These are phyloP conservation scores for Allobates femoralis DNA, from an alignment of 2,797 vertebrate genomes.

Conservation along the genomic window DNA sequence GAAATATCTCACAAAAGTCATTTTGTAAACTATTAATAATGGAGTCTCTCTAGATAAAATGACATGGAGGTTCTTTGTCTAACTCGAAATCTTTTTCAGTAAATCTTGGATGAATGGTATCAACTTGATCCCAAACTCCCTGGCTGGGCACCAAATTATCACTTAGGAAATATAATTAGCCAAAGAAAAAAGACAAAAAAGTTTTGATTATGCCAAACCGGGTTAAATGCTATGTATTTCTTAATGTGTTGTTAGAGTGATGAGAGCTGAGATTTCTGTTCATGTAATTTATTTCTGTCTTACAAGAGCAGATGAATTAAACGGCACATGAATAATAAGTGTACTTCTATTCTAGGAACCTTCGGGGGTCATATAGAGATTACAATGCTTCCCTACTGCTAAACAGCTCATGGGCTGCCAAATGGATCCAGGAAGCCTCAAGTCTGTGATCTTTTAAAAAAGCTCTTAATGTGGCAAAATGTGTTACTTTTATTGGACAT, in stretches of 20 bases:
- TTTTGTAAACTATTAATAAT: neutral
- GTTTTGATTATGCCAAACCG: conserved; percentile 27
- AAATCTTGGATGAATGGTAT: conserved; percentile 9
- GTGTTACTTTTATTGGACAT: conserved; percentile 69
- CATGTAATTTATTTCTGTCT: conserved; percentile 48
- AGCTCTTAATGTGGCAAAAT: conserved; percentile 69
- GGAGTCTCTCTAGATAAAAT: neutral
- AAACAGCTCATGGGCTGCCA: conserved; percentile 44
- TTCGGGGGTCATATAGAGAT: conserved; percentile 55
- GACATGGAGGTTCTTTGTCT: neutral
- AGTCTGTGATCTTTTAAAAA: conserved; percentile 66
- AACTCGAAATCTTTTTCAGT: neutral
- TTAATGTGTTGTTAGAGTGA: conserved; percentile 48
- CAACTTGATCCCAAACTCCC: conserved; percentile 29
- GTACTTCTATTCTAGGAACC: conserved; percentile 67
- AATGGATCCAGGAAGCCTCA: conserved; percentile 41
- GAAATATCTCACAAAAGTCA: neutral
- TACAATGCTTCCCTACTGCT: conserved; percentile 34
- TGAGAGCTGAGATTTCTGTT: conserved; percentile 29
- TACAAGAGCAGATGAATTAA: conserved; percentile 47
- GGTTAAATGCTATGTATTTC: conserved; percentile 46
- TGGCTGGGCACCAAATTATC: conserved; percentile 49
- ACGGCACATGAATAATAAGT: conserved; percentile 52
- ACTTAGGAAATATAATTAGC: conserved; percentile 55
- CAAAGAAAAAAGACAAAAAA: conserved; percentile 35